Evolutionary conservation across 2,888 invertebrate genomes (phyloP).

Genomic region (Melanostoma mellinum): DNA sequence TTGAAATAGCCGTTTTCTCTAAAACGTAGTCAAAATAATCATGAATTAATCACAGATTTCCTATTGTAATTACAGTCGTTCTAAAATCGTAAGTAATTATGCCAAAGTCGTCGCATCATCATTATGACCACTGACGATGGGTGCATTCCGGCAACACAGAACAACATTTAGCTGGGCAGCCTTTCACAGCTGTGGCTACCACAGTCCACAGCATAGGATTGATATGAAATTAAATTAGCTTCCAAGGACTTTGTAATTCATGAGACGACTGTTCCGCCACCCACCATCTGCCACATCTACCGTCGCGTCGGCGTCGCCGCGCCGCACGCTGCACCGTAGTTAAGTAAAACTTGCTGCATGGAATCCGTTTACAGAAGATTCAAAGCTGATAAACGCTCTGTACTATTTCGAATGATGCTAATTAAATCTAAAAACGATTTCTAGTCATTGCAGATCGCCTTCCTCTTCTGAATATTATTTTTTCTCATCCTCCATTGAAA

Average conservation of each 20-base stretch:
- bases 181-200: background rate
- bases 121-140: slow-evolving; percentile 1
- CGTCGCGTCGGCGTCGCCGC: too few relatives aligned
- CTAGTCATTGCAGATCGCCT: slow-evolving; percentile 23
- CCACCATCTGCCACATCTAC: background rate
- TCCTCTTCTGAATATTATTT: background rate
- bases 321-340: background rate
- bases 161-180: slow-evolving; percentile 15
- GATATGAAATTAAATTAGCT: slow-evolving; percentile 47
- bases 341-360: slow-evolving; percentile 12
- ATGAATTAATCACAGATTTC: slow-evolving; percentile 43
- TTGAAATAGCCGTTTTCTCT: too few relatives aligned
- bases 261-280: slow-evolving; percentile 13
- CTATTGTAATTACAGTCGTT: slow-evolving; percentile 47
- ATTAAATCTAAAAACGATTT: slow-evolving; percentile 55
- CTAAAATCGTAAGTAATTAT: slow-evolving; percentile 42
- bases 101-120: slow-evolving; percentile 32
- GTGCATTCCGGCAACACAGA: slow-evolving; percentile 1
- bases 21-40: slow-evolving; percentile 20
- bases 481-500: background rate
- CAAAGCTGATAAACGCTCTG: slow-evolving; percentile 33
- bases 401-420: slow-evolving; percentile 37
- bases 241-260: slow-evolving; percentile 22
- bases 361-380: slow-evolving; percentile 25
- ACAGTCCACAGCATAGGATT: slow-evolving; percentile 7